phyloP scores from a whole-genome alignment of 2,113 vertebrate species.

The Trematocara unimaculatum region DNA sequence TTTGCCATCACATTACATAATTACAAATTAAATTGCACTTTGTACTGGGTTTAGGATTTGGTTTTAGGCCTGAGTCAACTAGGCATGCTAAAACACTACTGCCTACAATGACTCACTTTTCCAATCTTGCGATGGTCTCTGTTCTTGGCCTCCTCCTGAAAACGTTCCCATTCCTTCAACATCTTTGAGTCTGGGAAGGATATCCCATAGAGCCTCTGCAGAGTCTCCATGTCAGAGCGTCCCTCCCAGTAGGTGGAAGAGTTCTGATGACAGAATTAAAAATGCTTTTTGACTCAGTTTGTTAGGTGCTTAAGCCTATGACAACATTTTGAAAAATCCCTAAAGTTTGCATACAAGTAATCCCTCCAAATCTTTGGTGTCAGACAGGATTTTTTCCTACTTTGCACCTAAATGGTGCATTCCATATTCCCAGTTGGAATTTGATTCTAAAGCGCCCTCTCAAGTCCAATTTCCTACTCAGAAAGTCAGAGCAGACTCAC shows the following conservation, averaged over 20 bases:
- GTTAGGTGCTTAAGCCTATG: background rate
- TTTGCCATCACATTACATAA: background rate
- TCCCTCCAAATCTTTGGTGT: background rate
- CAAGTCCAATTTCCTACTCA: background rate
- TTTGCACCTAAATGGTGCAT: background rate
- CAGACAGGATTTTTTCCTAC: background rate
- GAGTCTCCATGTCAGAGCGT: slow-evolving; percentile 92
- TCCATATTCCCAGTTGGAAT: background rate
- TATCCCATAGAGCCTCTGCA: slow-evolving; percentile 95
- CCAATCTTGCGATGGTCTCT: slow-evolving; percentile 97
- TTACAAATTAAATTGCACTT: background rate
- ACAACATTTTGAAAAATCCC: background rate
- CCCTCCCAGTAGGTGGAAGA: slow-evolving; percentile 99
- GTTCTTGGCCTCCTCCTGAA: slow-evolving; percentile 95
- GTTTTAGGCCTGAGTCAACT: background rate
- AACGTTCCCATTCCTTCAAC: slow-evolving; percentile 98
- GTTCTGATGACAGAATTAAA: slow-evolving; percentile 72
- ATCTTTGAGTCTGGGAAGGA: slow-evolving; percentile 95
- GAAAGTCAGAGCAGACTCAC: background rate
- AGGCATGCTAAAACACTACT: background rate
- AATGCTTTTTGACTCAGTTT: background rate
- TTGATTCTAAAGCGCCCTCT: background rate
- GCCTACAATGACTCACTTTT: slow-evolving; percentile 72
- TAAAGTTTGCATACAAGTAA: background rate
- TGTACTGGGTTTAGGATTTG: background rate